Evolutionary conservation across 2,113 vertebrate genomes (phyloP), one percentile per base, ranked within the genome.

Genomic region (Mugil cephalus): DNA sequence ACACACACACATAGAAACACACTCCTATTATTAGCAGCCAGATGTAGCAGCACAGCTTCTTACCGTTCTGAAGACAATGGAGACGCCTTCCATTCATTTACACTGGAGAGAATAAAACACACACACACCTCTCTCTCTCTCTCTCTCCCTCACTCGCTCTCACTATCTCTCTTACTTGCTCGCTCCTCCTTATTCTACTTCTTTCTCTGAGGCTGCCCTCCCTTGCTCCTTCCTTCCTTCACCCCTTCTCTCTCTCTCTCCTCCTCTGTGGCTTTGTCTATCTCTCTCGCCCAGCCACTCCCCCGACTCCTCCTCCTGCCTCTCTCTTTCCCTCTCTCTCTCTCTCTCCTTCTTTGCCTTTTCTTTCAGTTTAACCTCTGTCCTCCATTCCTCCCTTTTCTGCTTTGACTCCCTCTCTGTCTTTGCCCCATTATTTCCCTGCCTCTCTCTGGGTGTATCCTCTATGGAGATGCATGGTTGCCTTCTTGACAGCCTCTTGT

Each of bases 51-150:
- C 60, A 51, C 40, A 45, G 59, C 62, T 52, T 87, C 88, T 89
- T 91, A 90, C 88, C 90, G 69, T 82, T 59, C 7, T 67, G 76
- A 36, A 63, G 87, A 88, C 86, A 84, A 87, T 70, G 75, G 77
- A 84, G 84, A 74, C 59, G 63, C 42, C 65, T 74, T 82, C 75
- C 78, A 68, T 77, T 79, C 67, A 89, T 79, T 80, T 15, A 86
- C 64, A 81, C 35, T 12, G 55, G 48, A 79, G 68, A 74, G 56
- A 68, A 69, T 60, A 69, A 76, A 71, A 76, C 65, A 81, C 77
- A 74, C 72, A 72, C 17, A 58, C 75, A 62, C 59, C 14, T 39
- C 51, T 43, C 62, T 53, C 30, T 45, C 60, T 42, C 66, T 59
- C 67, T 71, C 6, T 50, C 77, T 71, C 67, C 62, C 0, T 34